Conservation (phyloP, 1,140 invertebrate genomes). For the Drosophila oshimai region DNA sequence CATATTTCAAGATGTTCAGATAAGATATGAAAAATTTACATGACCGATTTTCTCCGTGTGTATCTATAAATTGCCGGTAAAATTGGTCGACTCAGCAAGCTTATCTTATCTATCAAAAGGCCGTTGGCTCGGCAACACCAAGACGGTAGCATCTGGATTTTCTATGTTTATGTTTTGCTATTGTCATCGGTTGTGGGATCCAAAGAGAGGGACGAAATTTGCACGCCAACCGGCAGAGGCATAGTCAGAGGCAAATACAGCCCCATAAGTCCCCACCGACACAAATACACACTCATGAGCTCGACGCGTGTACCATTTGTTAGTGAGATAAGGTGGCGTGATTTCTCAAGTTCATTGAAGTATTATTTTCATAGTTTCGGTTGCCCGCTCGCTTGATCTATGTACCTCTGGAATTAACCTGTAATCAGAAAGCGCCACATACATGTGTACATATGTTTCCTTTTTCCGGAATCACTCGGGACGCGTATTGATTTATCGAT, state of each 20-base stretch:
- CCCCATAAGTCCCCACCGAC: constrained; percentile 2
- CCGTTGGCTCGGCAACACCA: constrained; percentile 14
- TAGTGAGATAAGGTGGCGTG: constrained; percentile 79
- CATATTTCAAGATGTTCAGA: too few relatives aligned
- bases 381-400: neutral
- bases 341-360: constrained; percentile 81
- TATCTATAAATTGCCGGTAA: constrained; percentile 4
- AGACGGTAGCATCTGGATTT: constrained; percentile 17
- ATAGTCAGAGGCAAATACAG: constrained; percentile 12
- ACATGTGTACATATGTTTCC: constrained; percentile 25
- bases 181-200: constrained; percentile 12
- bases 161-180: constrained; percentile 52
- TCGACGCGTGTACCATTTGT: constrained; percentile 68
- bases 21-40: too few relatives aligned
- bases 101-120: constrained; percentile 23
- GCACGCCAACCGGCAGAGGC: constrained; percentile 33
- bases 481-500: constrained; percentile 5
- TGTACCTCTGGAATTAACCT: neutral
- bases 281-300: constrained; percentile 29
- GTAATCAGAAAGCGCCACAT: constrained; percentile 8
- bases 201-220: constrained; percentile 10
- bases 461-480: constrained; percentile 39
- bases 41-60: constrained; percentile 2
- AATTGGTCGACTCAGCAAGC: constrained; percentile 15
- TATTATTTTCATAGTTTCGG: constrained; percentile 44